phyloP scores from a whole-genome alignment of 2,888 invertebrate species.

The Pterostichus madidus region DNA sequence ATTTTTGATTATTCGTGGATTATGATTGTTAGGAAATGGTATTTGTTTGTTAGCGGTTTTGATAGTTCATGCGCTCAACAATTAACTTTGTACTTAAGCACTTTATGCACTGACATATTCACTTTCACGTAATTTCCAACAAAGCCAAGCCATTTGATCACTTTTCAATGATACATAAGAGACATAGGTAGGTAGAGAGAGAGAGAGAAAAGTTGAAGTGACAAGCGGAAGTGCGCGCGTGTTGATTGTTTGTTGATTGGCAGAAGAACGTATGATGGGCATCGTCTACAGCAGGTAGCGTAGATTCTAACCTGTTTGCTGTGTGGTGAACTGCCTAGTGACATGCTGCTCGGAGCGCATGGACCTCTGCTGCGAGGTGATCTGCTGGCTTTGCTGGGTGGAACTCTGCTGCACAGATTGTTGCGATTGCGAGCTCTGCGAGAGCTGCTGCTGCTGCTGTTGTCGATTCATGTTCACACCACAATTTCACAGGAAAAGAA shows the following conservation, averaged over 20 bases:
- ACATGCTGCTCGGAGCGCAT: slow-evolving; percentile 88
- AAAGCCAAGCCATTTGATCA: slow-evolving; percentile 61
- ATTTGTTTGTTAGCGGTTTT: slow-evolving; percentile 15
- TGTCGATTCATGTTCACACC: slow-evolving; percentile 86
- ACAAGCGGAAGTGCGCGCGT: not conserved
- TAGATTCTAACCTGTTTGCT: slow-evolving; percentile 82
- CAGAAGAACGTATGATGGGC: slow-evolving; percentile 1
- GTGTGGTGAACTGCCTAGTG: slow-evolving; percentile 86
- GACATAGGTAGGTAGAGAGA: not conserved
- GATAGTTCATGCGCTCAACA: slow-evolving; percentile 12
- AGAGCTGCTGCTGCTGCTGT: slow-evolving; percentile 79
- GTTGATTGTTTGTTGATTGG: not conserved
- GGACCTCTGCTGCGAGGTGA: slow-evolving; percentile 80
- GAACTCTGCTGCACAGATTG: slow-evolving; percentile 71
- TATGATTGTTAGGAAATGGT: slow-evolving; percentile 33
- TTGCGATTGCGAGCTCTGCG: slow-evolving; percentile 69
- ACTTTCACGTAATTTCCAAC: slow-evolving; percentile 22
- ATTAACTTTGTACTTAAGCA: slow-evolving; percentile 14
- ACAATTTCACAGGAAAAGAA: slow-evolving; percentile 71
- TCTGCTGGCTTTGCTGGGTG: slow-evolving; percentile 74
- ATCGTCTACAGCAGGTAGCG: not conserved
- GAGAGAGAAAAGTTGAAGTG: not conserved
- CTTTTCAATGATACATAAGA: slow-evolving; percentile 12
- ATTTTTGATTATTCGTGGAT: not conserved
- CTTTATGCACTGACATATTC: slow-evolving; percentile 10